These are phyloP conservation scores for Pachyrhynchus sulphureomaculatus DNA, from an alignment of 1,140 invertebrate species.

Conservation along the genomic window DNA sequence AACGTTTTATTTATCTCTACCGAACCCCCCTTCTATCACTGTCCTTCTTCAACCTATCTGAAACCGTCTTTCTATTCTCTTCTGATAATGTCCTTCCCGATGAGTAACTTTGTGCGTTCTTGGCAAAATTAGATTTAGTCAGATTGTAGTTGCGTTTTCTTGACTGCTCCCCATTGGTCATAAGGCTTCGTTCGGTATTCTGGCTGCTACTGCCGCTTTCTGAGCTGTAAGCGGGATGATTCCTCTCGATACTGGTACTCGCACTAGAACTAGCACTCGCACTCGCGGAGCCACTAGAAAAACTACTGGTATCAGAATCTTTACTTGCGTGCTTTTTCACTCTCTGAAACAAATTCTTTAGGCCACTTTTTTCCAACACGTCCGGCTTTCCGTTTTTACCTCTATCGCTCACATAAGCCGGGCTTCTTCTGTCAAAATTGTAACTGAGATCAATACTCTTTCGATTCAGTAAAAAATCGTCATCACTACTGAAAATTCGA, in stretches of 20 bases:
- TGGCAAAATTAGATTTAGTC: conserved; percentile 3
- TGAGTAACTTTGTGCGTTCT: not conserved
- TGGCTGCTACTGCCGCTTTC: too few relatives aligned
- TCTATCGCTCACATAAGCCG: conserved; percentile 5
- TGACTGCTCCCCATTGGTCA: not conserved
- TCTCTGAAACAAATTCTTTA: conserved; percentile 11
- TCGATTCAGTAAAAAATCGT: conserved; percentile 12
- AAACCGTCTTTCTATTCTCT: too few relatives aligned
- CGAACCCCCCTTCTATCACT: too few relatives aligned
- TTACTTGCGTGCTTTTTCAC: not conserved
- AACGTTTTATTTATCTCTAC: too few relatives aligned
- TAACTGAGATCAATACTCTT: not conserved
- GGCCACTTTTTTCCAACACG: conserved; percentile 1
- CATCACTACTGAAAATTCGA: not conserved
- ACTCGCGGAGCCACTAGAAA: conserved; percentile 6
- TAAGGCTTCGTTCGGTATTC: not conserved
- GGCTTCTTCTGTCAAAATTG: conserved; percentile 4
- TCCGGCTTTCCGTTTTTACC: not conserved
- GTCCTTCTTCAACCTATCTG: too few relatives aligned
- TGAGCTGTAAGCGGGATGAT: too few relatives aligned
- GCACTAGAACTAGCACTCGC: conserved; percentile 5
- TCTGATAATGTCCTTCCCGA: not conserved
- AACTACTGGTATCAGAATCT: conserved; percentile 6
- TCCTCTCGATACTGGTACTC: too few relatives aligned
- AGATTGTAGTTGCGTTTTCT: conserved; percentile 2